Conservation (phyloP, 2,888 invertebrate species). For the Biston betularia region DNA sequence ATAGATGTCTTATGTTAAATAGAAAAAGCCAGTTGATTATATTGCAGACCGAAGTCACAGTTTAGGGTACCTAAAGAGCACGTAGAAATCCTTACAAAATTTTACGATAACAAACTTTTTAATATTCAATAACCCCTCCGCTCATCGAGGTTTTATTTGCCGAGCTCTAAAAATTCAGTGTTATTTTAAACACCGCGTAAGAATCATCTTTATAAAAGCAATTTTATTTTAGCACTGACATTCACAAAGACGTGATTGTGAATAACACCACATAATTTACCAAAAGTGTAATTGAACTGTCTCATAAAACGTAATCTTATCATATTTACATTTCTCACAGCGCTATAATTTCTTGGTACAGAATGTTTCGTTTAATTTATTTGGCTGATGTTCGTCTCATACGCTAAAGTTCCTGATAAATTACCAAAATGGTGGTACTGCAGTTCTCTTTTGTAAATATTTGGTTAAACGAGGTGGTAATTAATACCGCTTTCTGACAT, state of each 20-base stretch:
- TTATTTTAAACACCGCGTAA: constrained; percentile 16
- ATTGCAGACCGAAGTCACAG: background rate
- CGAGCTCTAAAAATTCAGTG: constrained; percentile 24
- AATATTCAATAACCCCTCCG: constrained; percentile 28
- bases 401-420: constrained; percentile 58
- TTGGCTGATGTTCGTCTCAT: constrained; percentile 41
- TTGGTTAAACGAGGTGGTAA: constrained; percentile 65
- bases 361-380: constrained; percentile 44
- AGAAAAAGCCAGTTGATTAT: too few relatives aligned
- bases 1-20: too few relatives aligned
- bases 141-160: constrained; percentile 19
- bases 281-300: constrained; percentile 38
- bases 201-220: constrained; percentile 20
- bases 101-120: constrained; percentile 22
- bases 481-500: constrained; percentile 72
- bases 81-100: constrained; percentile 2
- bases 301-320: constrained; percentile 32
- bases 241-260: constrained; percentile 28
- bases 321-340: constrained; percentile 28
- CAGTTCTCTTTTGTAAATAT: constrained; percentile 55
- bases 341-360: constrained; percentile 15
- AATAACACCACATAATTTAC: constrained; percentile 24
- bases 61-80: background rate
- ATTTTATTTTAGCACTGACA: constrained; percentile 28
- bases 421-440: constrained; percentile 49